phyloP scores from a whole-genome alignment of 2,888 invertebrate species.

The Aromia moschata region DNA sequence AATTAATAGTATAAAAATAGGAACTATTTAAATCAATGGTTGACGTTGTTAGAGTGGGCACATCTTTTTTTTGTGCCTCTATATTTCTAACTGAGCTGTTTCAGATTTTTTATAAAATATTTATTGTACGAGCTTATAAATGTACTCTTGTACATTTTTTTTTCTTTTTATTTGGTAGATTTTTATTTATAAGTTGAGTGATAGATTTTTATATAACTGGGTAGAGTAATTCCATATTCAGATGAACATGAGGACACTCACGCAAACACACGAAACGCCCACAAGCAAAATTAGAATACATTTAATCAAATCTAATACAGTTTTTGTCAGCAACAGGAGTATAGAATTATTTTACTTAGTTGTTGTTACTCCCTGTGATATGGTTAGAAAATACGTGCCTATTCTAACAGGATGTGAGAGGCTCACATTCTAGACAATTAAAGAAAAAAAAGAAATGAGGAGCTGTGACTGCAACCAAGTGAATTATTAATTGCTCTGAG shows the following conservation, averaged over 20 bases:
- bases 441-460: constrained; percentile 46
- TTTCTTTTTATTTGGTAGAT: constrained; percentile 40
- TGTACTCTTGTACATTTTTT: constrained; percentile 41
- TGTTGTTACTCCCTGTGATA: constrained; percentile 52
- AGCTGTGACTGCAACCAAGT: constrained; percentile 63
- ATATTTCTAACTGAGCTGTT: constrained; percentile 41
- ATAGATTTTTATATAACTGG: constrained; percentile 35
- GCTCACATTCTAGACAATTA: constrained; percentile 50
- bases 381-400: constrained; percentile 59
- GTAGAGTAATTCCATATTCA: constrained; percentile 26
- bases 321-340: constrained; percentile 4
- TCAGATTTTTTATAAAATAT: constrained; percentile 35
- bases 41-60: constrained; percentile 56
- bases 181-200: constrained; percentile 42
- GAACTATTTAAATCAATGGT: constrained; percentile 22
- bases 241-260: background rate
- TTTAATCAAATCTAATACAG: background rate
- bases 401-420: constrained; percentile 56
- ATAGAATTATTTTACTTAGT: constrained; percentile 32
- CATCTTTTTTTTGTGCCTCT: constrained; percentile 50
- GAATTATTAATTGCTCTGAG: constrained; percentile 31
- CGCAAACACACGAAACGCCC: background rate
- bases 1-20: constrained; percentile 33
- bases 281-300: background rate
- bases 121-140: constrained; percentile 32